phyloP scores from a whole-genome alignment of 2,888 invertebrate species.

The Drosophila percnosoma region DNA sequence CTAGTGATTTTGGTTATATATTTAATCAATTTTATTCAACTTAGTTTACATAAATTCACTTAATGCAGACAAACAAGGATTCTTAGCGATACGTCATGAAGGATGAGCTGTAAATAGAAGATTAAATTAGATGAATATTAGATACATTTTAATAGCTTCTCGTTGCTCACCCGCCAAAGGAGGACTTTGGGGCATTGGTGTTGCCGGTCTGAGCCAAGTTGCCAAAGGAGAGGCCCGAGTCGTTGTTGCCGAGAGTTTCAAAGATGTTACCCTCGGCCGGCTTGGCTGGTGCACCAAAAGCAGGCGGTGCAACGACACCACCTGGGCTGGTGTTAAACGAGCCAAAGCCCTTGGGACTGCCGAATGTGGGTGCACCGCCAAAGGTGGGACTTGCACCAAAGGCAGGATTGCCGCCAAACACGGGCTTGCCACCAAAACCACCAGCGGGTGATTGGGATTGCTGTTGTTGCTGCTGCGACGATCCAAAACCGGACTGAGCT shows the following conservation, averaged over 20 bases:
- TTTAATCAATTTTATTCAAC: conserved; percentile 20
- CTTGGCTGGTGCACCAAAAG: conserved; percentile 65
- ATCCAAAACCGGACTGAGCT: conserved; percentile 81
- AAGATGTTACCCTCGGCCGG: conserved; percentile 82
- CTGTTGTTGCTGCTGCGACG: conserved; percentile 68
- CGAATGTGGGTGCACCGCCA: conserved; percentile 82
- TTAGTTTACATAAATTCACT: conserved; percentile 21
- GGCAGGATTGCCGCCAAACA: conserved; percentile 83
- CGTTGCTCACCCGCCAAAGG: conserved; percentile 83
- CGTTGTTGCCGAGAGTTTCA: conserved; percentile 83
- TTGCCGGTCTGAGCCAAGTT: conserved; percentile 83
- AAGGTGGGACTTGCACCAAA: conserved; percentile 84
- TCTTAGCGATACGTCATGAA: conserved; percentile 67
- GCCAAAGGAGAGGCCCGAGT: conserved; percentile 83
- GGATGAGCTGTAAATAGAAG: conserved; percentile 52
- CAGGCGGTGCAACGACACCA: conserved; percentile 49
- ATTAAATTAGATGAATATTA: not conserved
- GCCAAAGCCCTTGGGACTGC: conserved; percentile 81
- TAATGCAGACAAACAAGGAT: conserved; percentile 25
- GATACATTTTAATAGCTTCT: accelerated
- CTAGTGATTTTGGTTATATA: not conserved
- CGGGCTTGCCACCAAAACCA: conserved; percentile 82
- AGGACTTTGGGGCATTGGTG: conserved; percentile 77
- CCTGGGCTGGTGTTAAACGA: conserved; percentile 68
- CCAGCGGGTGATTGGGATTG: conserved; percentile 64